These are phyloP conservation scores for Alces alces DNA, from an alignment of 2,113 vertebrate species.

Conservation along the genomic window DNA sequence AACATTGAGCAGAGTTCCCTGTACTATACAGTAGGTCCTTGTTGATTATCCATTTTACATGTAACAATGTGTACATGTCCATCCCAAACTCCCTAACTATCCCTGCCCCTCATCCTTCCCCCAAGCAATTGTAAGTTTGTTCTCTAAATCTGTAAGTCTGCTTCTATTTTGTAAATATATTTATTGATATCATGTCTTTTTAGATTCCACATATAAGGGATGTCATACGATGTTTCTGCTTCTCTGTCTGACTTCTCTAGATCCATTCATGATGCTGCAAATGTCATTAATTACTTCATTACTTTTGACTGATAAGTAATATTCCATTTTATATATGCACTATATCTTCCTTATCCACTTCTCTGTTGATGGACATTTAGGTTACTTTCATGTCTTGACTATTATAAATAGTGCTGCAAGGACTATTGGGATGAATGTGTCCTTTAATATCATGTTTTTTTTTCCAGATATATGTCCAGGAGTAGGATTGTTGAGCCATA, in stretches of 20 bases:
- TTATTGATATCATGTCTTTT: background rate
- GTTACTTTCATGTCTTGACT: background rate
- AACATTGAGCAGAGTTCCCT: background rate
- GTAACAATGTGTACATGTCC: background rate
- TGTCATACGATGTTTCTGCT: background rate
- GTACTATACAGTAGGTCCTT: background rate
- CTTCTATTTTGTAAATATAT: background rate
- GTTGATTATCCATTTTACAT: background rate
- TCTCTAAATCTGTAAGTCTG: background rate
- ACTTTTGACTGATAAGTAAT: background rate
- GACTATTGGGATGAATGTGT: background rate
- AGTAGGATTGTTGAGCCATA: background rate
- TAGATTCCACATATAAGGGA: background rate
- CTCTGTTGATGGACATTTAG: background rate
- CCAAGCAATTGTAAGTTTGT: background rate
- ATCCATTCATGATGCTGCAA: background rate
- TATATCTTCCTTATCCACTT: background rate
- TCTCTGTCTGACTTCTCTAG: background rate
- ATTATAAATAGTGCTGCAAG: background rate
- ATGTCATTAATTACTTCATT: background rate
- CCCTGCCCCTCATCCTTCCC: background rate
- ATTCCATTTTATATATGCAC: background rate
- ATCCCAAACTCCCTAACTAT: background rate
- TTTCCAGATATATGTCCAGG: background rate
- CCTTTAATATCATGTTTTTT: background rate